Evolutionary conservation across 2,113 vertebrate species (phyloP).

Genomic region (Corythoichthys haematopterus): DNA sequence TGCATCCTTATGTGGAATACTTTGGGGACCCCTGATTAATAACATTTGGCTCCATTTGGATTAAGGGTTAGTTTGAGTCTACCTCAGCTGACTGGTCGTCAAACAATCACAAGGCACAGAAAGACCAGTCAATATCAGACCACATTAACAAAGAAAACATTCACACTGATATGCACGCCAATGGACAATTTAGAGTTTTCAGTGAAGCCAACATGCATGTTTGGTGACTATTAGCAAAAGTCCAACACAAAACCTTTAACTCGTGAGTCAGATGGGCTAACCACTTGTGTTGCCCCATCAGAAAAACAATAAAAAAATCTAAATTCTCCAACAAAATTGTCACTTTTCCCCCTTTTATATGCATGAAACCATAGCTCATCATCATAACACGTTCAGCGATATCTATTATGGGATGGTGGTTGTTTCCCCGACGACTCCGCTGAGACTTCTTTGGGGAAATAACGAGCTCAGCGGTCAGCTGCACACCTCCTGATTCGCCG

Average conservation of each 20-base stretch:
- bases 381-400: background rate
- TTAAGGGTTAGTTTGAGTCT: no score
- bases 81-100: no score
- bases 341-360: background rate
- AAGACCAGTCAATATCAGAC: no score
- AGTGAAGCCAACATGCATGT: background rate
- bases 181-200: background rate
- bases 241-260: background rate
- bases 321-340: background rate
- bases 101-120: background rate
- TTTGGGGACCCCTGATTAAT: no score
- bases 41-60: no score
- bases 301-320: background rate
- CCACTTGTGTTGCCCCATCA: background rate
- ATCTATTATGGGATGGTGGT: constrained; percentile 4
- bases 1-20: no score
- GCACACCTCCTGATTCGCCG: constrained; percentile 62
- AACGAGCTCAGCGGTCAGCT: constrained; percentile 35
- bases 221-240: background rate
- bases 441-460: constrained; percentile 3
- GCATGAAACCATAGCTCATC: background rate
- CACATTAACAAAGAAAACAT: no score
- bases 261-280: background rate
- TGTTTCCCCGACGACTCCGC: constrained; percentile 1
- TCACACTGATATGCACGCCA: background rate